Conservation (phyloP, 2,888 invertebrate genomes). For the Ectobius pallidus region DNA sequence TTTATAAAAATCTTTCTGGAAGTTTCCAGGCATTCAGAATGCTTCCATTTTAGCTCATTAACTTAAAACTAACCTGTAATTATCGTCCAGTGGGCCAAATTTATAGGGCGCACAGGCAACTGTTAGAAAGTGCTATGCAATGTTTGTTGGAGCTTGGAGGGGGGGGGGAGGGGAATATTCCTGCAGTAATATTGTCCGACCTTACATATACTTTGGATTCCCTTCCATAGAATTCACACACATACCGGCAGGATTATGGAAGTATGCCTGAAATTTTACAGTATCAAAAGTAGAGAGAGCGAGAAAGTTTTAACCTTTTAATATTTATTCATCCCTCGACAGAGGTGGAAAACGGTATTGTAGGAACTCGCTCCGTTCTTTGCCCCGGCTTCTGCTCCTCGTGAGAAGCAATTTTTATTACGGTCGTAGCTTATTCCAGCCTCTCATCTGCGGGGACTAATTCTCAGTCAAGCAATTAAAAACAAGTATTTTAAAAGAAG, state of each 20-base stretch:
- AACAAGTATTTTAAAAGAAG: constrained; percentile 53
- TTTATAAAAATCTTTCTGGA: neutral
- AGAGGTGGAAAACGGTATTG: constrained; percentile 16
- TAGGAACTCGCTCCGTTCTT: too few relatives aligned
- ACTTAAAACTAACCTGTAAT: neutral
- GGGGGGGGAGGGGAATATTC: constrained; percentile 17
- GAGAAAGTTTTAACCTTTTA: constrained; percentile 28
- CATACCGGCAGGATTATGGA: constrained; percentile 4
- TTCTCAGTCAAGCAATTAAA: constrained; percentile 56
- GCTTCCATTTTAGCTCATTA: neutral
- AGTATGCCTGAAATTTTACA: constrained; percentile 12
- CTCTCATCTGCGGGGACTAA: constrained; percentile 50
- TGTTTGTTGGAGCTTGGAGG: too few relatives aligned
- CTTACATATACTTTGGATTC: neutral
- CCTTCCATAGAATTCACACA: neutral
- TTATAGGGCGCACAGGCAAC: neutral
- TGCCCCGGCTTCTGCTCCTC: constrained; percentile 2
- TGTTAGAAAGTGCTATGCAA: constrained; percentile 10
- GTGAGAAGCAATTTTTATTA: constrained; percentile 49
- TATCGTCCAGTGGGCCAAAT: neutral
- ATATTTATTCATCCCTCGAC: constrained; percentile 37
- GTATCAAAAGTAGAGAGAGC: constrained; percentile 18
- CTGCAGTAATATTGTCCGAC: neutral
- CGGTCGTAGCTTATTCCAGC: constrained; percentile 49
- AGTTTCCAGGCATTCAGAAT: neutral